Percentiles rank a stretch among this genome's conserved stretches.
Conservation (phyloP, 2,797 vertebrate species). For the Melanitta fusca region DNA sequence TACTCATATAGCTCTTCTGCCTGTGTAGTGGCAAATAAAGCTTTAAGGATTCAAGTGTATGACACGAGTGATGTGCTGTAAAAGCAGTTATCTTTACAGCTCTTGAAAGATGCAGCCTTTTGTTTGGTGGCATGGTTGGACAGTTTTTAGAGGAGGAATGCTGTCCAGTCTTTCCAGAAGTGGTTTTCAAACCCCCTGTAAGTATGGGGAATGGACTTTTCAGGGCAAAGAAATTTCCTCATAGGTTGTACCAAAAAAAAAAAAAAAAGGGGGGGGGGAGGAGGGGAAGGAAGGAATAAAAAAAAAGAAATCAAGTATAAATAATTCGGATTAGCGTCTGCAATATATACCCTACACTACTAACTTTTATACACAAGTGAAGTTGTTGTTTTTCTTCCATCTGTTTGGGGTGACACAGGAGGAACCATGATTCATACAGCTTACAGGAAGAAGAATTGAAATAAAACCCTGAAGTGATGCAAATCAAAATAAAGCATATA, state of each 20-base stretch:
- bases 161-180: background rate
- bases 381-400: background rate
- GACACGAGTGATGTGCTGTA: background rate
- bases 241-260: background rate
- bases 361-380: background rate
- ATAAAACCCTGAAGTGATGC: background rate
- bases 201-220: background rate
- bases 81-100: background rate
- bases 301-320: background rate
- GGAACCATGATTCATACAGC: background rate
- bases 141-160: background rate
- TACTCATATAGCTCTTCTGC: background rate
- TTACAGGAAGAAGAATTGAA: background rate
- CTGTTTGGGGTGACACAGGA: background rate
- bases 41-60: background rate
- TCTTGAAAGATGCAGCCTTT: background rate
- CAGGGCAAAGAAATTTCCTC: background rate
- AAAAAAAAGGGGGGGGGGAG: too few relatives aligned
- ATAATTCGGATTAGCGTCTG: background rate
- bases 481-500: background rate
- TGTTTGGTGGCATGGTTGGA: background rate
- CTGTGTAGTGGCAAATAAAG: background rate
- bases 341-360: background rate
- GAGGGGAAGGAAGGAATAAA: background rate
- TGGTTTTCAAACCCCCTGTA: rapidly evolving